Base-by-base conservation (phyloP, 2,888 invertebrate species). In the Tillus elongatus region DNA sequence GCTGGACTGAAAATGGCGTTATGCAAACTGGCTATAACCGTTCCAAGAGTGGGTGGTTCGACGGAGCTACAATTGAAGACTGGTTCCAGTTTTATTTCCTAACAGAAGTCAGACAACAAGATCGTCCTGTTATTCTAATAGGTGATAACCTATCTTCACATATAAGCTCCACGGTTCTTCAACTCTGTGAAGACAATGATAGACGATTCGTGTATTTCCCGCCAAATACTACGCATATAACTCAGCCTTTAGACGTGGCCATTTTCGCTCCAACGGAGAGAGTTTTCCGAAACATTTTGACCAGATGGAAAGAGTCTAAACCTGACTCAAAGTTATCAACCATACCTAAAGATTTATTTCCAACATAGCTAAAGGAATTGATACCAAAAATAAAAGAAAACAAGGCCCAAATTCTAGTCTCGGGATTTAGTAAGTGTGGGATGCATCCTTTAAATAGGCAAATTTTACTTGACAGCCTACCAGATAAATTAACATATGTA, bases 1-100 rank as follows among this genome's bases (percentile, higher is more conserved):
- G 51, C 6, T 66, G 63, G 63, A 52, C 49, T 11, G 52, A 55
- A 43, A 54, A 54, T 36, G 63, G 64, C n/a, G 62, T 59, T 3
- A 29, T 29, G 33, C 41, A 53, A 39, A 38, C 49, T 37, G 35
- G 56, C 4, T 66, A 59, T 38, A 62, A 60, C 41, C 39, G 56
- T n/a, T 51, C 55, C 3, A 52, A 50, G 37, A 53, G 46, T 39
- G 61, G 62, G 4, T 52, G 52, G 53, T 40, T 53, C 28, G 48
- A 53, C 33, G 32, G 14, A 3, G 37, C 24, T 9, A 46, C 39
- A 13, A 53, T 50, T 36, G 40, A 49, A 33, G 46, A 49, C 33
- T 53, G 50, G 50, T 51, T 52, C 19, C 11, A 36, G 24, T 35
- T 44, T 13, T 31, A 43, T 33, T 30, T 50, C 39, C 30, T 64